Percentiles rank a stretch among this genome's conserved stretches.
Conservation (phyloP, 1,140 invertebrate genomes). For the Vanessa atalanta region DNA sequence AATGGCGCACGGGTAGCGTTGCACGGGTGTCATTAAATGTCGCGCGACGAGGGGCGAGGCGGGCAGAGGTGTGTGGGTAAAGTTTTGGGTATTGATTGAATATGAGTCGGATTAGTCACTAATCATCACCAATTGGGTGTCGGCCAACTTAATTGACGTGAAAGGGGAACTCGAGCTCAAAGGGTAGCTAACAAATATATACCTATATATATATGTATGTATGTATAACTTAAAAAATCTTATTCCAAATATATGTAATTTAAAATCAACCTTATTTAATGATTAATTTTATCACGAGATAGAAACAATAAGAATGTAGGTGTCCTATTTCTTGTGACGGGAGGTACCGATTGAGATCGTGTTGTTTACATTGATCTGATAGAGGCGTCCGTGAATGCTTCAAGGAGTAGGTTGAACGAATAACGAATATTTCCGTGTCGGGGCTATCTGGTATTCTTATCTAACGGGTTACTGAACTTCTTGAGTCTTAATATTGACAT, state of each 20-base stretch:
- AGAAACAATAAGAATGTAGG: background rate
- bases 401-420: slow-evolving; percentile 25
- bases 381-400: slow-evolving; percentile 10
- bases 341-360: background rate
- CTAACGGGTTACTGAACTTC: slow-evolving; percentile 22
- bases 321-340: slow-evolving; percentile 3
- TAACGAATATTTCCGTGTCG: slow-evolving; percentile 16
- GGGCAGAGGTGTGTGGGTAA: slow-evolving; percentile 76
- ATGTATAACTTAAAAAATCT: background rate
- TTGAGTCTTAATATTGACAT: slow-evolving; percentile 14
- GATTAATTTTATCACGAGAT: background rate
- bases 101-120: slow-evolving; percentile 79
- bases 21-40: slow-evolving; percentile 81
- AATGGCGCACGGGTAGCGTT: slow-evolving; percentile 54
- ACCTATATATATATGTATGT: background rate
- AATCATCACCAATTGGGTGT: slow-evolving; percentile 77
- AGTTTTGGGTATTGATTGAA: slow-evolving; percentile 81
- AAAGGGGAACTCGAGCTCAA: slow-evolving; percentile 33
- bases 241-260: background rate
- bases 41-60: slow-evolving; percentile 74
- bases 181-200: background rate
- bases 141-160: slow-evolving; percentile 53
- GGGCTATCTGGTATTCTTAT: slow-evolving; percentile 13
- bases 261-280: background rate
- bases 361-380: slow-evolving; percentile 22